Percentiles rank a stretch among this genome's conserved stretches.
These are phyloP conservation scores for Marisa cornuarietis DNA, from an alignment of 1,140 invertebrate genomes.

Conservation along the genomic window DNA sequence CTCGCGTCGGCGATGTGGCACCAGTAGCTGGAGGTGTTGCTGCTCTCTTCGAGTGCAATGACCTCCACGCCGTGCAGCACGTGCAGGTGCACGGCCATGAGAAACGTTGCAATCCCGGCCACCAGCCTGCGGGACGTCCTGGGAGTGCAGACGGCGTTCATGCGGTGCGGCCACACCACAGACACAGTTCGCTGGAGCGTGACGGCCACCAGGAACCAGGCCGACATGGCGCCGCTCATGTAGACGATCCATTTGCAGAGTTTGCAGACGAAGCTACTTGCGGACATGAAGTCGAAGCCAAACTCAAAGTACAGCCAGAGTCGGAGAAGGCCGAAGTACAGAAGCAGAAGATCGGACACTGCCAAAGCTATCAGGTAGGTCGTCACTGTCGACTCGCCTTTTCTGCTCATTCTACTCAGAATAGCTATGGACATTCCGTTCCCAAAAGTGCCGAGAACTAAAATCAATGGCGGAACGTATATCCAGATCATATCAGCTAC, in stretches of 20 bases:
- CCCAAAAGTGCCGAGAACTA: slow-evolving; percentile 3
- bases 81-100: too few relatives aligned
- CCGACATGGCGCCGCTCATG: slow-evolving; percentile 1
- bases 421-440: slow-evolving; percentile 9
- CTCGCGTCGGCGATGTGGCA: too few relatives aligned
- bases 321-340: neutral
- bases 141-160: neutral
- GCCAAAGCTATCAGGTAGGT: slow-evolving; percentile 10
- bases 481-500: neutral
- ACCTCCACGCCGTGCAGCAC: too few relatives aligned
- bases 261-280: neutral
- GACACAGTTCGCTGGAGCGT: slow-evolving; percentile 6
- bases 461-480: neutral
- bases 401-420: neutral
- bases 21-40: too few relatives aligned
- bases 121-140: neutral
- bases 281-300: neutral
- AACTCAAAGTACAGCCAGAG: neutral
- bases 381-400: neutral
- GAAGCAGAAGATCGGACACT: slow-evolving; percentile 1
- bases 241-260: neutral
- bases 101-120: neutral
- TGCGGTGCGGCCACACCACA: slow-evolving; percentile 10
- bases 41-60: too few relatives aligned
- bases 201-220: slow-evolving; percentile 13